These are phyloP conservation scores for Archocentrus centrarchus DNA, from an alignment of 2,113 vertebrate species.

Conservation along the genomic window DNA sequence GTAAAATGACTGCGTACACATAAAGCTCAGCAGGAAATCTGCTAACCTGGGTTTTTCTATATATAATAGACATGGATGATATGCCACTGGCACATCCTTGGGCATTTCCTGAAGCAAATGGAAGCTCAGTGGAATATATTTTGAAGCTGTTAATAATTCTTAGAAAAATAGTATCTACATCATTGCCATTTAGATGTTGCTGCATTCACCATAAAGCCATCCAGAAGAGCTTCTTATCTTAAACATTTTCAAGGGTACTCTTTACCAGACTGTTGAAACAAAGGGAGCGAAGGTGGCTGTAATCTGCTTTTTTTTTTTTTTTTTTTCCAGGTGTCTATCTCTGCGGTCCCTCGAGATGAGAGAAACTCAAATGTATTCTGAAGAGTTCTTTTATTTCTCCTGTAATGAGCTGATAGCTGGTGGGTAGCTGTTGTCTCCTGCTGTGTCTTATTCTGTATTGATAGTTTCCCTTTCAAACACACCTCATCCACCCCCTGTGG, in stretches of 20 bases:
- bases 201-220: constrained; percentile 24
- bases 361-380: constrained; percentile 49
- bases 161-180: constrained; percentile 10
- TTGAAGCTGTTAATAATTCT: constrained; percentile 35
- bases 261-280: constrained; percentile 15
- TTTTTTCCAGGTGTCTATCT: constrained; percentile 15
- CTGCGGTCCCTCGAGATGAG: constrained; percentile 37
- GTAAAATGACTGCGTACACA: not conserved
- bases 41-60: constrained; percentile 35
- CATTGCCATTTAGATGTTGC: constrained; percentile 9
- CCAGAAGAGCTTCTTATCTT: constrained; percentile 9
- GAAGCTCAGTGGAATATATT: constrained; percentile 56
- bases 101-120: constrained; percentile 61
- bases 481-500: constrained; percentile 54
- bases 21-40: constrained; percentile 42
- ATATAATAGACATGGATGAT: constrained; percentile 33
- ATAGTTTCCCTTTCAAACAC: constrained; percentile 71
- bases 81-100: constrained; percentile 45
- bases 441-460: constrained; percentile 64
- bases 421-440: constrained; percentile 67
- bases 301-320: constrained; percentile 5
- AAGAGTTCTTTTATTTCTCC: constrained; percentile 65
- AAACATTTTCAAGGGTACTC: constrained; percentile 8
- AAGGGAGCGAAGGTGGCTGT: not conserved
- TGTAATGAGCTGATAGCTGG: constrained; percentile 69